Percentiles rank a stretch among this genome's conserved stretches.
phyloP scores from a whole-genome alignment of 2,888 invertebrate genomes.

The Rhogogaster chlorosoma region DNA sequence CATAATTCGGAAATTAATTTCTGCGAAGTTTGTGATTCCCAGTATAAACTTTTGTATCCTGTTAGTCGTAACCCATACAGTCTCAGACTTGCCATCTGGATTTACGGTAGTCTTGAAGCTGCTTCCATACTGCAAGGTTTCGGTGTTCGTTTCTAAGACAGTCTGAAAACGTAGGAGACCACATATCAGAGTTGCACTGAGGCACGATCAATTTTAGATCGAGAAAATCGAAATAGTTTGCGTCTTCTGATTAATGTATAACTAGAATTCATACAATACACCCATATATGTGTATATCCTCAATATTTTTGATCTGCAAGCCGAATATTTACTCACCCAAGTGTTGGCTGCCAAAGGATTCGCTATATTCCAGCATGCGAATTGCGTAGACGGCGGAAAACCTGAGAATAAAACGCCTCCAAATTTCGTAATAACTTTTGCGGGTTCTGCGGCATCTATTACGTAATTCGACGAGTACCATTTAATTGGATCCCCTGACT shows the following conservation, averaged over 20 bases:
- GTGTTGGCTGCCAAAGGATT: conserved; percentile 61
- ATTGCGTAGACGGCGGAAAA: conserved; percentile 83
- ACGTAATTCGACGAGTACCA: conserved; percentile 56
- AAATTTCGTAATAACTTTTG: conserved; percentile 77
- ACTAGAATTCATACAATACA: too few relatives aligned
- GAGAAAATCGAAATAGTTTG: too few relatives aligned
- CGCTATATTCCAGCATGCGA: conserved; percentile 85
- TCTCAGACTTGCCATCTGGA: conserved; percentile 60
- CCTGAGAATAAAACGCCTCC: conserved; percentile 87
- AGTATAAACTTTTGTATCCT: conserved; percentile 71
- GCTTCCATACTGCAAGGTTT: conserved; percentile 74
- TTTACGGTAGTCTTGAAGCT: conserved; percentile 71
- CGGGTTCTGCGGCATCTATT: conserved; percentile 65
- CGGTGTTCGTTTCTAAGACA: conserved; percentile 77
- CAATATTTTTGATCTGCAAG: conserved; percentile 81
- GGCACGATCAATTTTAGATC: too few relatives aligned
- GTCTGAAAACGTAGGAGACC: conserved; percentile 56
- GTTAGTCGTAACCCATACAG: conserved; percentile 70
- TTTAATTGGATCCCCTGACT: conserved; percentile 49
- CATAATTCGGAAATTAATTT: conserved; percentile 86
- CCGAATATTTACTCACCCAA: conserved; percentile 67
- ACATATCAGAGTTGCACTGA: conserved; percentile 50
- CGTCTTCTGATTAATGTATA: too few relatives aligned
- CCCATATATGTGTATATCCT: too few relatives aligned
- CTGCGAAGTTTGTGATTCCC: conserved; percentile 73